A percentile compares a stretch with the other conserved stretches of the same genome.
Evolutionary conservation across 2,888 invertebrate species (phyloP).

Genomic region (Athalia cordata): DNA sequence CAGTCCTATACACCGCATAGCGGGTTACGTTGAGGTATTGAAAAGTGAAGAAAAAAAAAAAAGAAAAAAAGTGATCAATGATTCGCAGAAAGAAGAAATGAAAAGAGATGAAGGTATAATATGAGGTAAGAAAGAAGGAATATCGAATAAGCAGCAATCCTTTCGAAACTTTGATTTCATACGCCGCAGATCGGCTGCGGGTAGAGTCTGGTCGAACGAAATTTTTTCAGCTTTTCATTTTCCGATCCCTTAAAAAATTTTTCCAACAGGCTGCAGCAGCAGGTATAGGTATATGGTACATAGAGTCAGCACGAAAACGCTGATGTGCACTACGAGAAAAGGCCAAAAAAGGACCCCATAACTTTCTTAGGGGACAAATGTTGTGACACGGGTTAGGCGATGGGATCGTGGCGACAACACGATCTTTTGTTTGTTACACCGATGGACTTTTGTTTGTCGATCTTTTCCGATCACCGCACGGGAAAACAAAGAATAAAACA

Average conservation of each 20-base stretch:
- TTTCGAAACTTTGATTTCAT: no score
- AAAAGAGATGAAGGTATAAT: background rate
- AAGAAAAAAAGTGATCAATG: slow-evolving; percentile 37
- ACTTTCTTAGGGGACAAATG: slow-evolving; percentile 69
- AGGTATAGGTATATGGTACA: background rate
- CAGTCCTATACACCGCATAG: background rate
- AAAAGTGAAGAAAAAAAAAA: background rate
- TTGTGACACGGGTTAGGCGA: slow-evolving; percentile 65
- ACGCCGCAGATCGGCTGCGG: background rate
- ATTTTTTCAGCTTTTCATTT: slow-evolving; percentile 7
- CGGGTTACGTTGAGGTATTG: background rate
- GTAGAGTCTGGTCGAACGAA: background rate
- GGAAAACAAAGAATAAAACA: background rate
- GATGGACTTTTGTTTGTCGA: slow-evolving; percentile 39
- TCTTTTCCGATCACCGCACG: slow-evolving; percentile 40
- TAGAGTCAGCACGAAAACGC: background rate
- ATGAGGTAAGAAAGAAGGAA: no score
- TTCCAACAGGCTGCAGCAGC: slow-evolving; percentile 20
- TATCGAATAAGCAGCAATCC: no score
- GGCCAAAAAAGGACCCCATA: slow-evolving; percentile 60
- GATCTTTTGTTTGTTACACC: slow-evolving; percentile 41
- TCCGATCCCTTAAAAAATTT: slow-evolving; percentile 28
- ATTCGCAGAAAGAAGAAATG: background rate
- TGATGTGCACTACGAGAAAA: background rate
- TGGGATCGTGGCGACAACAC: slow-evolving; percentile 42